phyloP scores from a whole-genome alignment of 2,888 invertebrate species.

The Acrobasis consociella region DNA sequence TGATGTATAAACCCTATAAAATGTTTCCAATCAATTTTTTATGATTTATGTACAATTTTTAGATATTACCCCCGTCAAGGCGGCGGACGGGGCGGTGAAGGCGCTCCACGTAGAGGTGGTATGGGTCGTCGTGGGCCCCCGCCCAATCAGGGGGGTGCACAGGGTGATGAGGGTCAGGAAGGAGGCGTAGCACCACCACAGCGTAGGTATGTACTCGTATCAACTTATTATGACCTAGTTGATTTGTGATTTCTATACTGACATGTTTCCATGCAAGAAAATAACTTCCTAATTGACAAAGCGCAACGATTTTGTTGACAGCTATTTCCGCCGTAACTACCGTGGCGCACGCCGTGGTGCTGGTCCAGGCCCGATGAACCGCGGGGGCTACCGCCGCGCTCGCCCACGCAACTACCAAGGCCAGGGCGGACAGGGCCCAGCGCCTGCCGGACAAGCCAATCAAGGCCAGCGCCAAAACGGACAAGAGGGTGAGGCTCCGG shows the following conservation, averaged over 20 bases:
- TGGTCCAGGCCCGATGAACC: slow-evolving; percentile 70
- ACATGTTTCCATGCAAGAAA: slow-evolving; percentile 13
- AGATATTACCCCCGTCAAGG: slow-evolving; percentile 78
- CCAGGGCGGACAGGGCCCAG: slow-evolving; percentile 39
- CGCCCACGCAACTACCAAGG: slow-evolving; percentile 67
- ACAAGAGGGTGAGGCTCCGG: slow-evolving; percentile 59
- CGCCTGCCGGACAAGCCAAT: slow-evolving; percentile 27
- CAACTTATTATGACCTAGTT: background rate
- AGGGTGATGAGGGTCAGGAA: slow-evolving; percentile 73
- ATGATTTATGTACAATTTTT: slow-evolving; percentile 23
- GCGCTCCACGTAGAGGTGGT: slow-evolving; percentile 84
- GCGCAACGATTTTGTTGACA: slow-evolving; percentile 44
- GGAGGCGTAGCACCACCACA: slow-evolving; percentile 69
- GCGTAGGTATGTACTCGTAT: slow-evolving; percentile 59
- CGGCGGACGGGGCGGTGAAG: slow-evolving; percentile 79
- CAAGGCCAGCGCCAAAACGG: slow-evolving; percentile 57
- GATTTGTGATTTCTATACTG: background rate
- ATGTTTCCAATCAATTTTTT: background rate
- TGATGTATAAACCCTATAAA: too few species aligned
- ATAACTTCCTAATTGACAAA: background rate
- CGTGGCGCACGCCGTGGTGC: slow-evolving; percentile 85
- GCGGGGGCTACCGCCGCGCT: slow-evolving; percentile 69
- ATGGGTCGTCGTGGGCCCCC: slow-evolving; percentile 83
- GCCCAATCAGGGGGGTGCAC: slow-evolving; percentile 69
- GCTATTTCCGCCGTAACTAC: slow-evolving; percentile 90